Evolutionary conservation across 2,888 invertebrate genomes (phyloP).

Genomic region (Alviniconcha strummeri): DNA sequence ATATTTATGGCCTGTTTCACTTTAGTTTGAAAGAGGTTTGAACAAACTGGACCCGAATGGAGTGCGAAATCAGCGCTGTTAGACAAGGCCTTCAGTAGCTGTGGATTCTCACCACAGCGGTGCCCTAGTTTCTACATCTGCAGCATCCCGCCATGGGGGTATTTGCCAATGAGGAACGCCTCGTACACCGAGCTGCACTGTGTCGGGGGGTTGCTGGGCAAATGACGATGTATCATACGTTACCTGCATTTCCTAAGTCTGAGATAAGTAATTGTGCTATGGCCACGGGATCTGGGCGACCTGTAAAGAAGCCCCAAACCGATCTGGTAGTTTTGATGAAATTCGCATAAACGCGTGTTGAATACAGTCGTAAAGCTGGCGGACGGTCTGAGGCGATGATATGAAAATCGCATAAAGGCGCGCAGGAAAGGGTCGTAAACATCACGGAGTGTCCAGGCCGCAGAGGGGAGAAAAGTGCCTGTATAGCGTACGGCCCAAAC

Average conservation of each 20-base stretch:
- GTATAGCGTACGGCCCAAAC: neutral
- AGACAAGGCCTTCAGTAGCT: no score
- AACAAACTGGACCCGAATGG: no score
- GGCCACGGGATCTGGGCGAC: neutral
- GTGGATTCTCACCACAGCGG: no score
- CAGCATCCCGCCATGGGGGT: no score
- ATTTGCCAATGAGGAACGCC: no score
- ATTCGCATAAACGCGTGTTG: constrained; percentile 14
- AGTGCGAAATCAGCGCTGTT: no score
- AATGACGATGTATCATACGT: no score
- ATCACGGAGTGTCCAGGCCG: neutral
- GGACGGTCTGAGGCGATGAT: neutral
- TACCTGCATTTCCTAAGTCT: neutral
- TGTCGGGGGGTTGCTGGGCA: no score
- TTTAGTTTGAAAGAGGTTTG: no score
- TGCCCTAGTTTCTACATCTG: no score
- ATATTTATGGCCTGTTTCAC: no score
- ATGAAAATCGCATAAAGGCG: constrained; percentile 18
- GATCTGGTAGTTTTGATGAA: constrained; percentile 7
- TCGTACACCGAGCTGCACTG: no score
- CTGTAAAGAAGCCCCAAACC: neutral
- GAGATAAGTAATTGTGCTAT: neutral
- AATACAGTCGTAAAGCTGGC: constrained; percentile 3
- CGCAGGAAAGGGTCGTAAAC: neutral
- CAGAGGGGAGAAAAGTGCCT: neutral